A percentile compares a stretch with the other conserved stretches of the same genome.
Evolutionary conservation across 2,797 vertebrate species (phyloP).

Genomic region (Menidia menidia): DNA sequence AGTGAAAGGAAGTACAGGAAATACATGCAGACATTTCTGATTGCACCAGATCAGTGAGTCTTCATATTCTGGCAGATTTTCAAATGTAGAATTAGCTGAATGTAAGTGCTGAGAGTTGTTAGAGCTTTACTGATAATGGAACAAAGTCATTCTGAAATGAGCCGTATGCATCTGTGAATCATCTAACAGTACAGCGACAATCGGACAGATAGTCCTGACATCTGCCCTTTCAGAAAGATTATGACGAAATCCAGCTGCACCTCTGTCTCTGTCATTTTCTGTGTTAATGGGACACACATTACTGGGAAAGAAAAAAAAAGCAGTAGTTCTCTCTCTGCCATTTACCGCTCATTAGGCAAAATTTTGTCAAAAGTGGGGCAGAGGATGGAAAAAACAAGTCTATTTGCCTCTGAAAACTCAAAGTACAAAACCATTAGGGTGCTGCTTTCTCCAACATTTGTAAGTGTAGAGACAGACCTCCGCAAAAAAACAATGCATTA

Average conservation of each 20-base stretch:
- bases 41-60: not conserved
- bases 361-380: slow-evolving; percentile 34
- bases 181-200: not conserved
- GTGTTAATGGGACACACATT: slow-evolving; percentile 57
- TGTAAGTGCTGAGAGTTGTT: not conserved
- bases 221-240: not conserved
- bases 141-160: not conserved
- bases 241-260: not conserved
- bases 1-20: not conserved
- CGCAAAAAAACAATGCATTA: slow-evolving; percentile 2
- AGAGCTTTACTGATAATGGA: not conserved
- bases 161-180: not conserved
- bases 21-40: not conserved
- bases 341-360: slow-evolving; percentile 58
- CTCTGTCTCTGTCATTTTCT: slow-evolving; percentile 31
- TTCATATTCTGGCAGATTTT: not conserved
- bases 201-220: slow-evolving; percentile 8
- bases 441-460: slow-evolving; percentile 46
- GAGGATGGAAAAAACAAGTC: slow-evolving; percentile 19
- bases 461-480: slow-evolving; percentile 26
- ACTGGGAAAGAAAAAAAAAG: not conserved
- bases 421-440: slow-evolving; percentile 41
- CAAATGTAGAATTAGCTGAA: not conserved
- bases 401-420: slow-evolving; percentile 20
- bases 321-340: slow-evolving; percentile 34